Conservation (phyloP, 1,140 invertebrate species). For the Cylas formicarius region DNA sequence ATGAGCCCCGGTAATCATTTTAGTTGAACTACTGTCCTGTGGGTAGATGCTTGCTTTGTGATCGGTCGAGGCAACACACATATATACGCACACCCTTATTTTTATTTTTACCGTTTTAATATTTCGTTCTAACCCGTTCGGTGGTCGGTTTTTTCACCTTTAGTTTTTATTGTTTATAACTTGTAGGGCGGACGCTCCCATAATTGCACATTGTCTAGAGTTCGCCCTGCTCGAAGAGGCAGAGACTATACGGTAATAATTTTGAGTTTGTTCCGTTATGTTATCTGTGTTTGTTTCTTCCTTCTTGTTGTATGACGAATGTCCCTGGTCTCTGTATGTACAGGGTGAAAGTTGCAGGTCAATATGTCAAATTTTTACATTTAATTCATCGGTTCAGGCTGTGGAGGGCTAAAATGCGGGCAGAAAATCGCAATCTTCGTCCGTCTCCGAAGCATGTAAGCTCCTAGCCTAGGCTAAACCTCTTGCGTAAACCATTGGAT, state of each 20-base stretch:
- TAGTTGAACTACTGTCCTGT: slow-evolving; percentile 4
- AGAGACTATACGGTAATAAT: slow-evolving; percentile 61
- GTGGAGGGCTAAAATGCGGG: too few relatives aligned
- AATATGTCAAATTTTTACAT: too few relatives aligned
- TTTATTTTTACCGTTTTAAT: slow-evolving; percentile 1
- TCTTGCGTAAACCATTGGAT: too few relatives aligned
- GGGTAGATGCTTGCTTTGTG: slow-evolving; percentile 10
- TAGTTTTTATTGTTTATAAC: slow-evolving; percentile 28
- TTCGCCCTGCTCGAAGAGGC: slow-evolving; percentile 72
- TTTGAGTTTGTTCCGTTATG: slow-evolving; percentile 2
- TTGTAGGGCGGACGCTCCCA: slow-evolving; percentile 88
- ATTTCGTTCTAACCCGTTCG: slow-evolving; percentile 6
- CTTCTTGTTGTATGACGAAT: too few relatives aligned
- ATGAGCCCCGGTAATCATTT: slow-evolving; percentile 40
- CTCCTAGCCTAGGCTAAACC: too few relatives aligned
- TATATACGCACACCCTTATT: background rate
- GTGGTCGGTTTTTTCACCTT: slow-evolving; percentile 15
- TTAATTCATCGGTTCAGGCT: too few relatives aligned
- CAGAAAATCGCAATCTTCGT: too few relatives aligned
- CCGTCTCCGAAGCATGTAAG: too few relatives aligned
- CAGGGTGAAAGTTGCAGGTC: too few relatives aligned
- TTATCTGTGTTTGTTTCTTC: slow-evolving; percentile 11
- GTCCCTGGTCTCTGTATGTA: too few relatives aligned
- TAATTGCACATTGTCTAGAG: slow-evolving; percentile 93
- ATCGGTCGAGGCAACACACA: slow-evolving; percentile 10